These are phyloP conservation scores for Pseudachorutes palmiensis DNA, from an alignment of 1,140 invertebrate genomes.

Conservation along the genomic window DNA sequence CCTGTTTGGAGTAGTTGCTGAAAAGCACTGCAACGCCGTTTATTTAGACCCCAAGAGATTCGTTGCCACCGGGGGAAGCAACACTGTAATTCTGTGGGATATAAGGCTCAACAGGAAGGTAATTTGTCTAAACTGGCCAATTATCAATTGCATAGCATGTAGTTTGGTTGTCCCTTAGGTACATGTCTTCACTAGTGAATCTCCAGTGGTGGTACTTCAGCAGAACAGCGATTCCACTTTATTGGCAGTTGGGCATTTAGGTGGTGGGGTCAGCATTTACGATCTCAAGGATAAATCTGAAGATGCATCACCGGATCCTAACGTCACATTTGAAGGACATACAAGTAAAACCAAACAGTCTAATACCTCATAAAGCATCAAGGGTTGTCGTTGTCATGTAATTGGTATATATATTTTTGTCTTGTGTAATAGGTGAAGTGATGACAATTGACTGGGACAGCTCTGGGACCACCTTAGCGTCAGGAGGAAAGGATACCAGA, in stretches of 20 bases:
- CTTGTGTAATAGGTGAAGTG: conserved; percentile 54
- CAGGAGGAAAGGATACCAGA: conserved; percentile 85
- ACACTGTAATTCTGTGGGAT: conserved; percentile 92
- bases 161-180: conserved; percentile 37
- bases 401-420: neutral
- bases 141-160: neutral
- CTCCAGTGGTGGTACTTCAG: conserved; percentile 33
- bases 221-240: conserved; percentile 59
- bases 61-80: conserved; percentile 78
- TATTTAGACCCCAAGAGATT: conserved; percentile 74
- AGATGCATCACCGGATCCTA: conserved; percentile 52
- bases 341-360: conserved; percentile 43
- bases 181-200: conserved; percentile 39
- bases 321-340: conserved; percentile 80
- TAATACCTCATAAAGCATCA: neutral
- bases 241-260: conserved; percentile 81
- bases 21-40: conserved; percentile 63
- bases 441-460: conserved; percentile 72
- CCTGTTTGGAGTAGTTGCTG: conserved; percentile 78
- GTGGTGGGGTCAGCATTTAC: conserved; percentile 80
- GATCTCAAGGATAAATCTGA: conserved; percentile 48
- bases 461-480: conserved; percentile 69
- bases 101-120: conserved; percentile 81
- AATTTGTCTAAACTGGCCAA: conserved; percentile 31
- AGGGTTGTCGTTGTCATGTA: neutral